Evolutionary conservation across 2,888 invertebrate genomes (phyloP).

Genomic region (Alcis repandata): DNA sequence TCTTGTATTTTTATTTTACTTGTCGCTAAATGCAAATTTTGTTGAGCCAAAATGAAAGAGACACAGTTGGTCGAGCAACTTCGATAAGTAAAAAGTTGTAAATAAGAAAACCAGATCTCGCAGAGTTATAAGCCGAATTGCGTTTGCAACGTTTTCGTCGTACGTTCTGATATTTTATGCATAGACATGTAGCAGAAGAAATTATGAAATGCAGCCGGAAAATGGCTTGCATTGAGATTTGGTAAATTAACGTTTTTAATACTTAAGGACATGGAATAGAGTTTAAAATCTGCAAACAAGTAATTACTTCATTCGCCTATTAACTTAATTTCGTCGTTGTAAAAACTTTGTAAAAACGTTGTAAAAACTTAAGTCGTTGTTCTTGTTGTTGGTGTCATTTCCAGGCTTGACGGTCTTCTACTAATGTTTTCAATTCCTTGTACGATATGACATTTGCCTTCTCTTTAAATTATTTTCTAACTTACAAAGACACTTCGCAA

Average conservation of each 20-base stretch:
- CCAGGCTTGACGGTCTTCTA: too few relatives aligned
- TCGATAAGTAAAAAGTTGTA: constrained; percentile 12
- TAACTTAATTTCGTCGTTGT: too few relatives aligned
- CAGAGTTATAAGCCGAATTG: constrained; percentile 15
- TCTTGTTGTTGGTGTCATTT: too few relatives aligned
- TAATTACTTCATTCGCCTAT: too few relatives aligned
- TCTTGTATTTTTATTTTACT: too few relatives aligned
- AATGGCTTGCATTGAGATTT: constrained; percentile 36
- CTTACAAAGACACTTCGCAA: too few relatives aligned
- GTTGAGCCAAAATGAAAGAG: background rate
- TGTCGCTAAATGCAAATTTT: background rate
- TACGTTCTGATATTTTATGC: constrained; percentile 55
- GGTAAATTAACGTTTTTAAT: background rate
- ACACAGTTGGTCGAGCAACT: constrained; percentile 7
- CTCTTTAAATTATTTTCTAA: too few relatives aligned
- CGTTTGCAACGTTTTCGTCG: constrained; percentile 47
- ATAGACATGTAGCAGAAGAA: constrained; percentile 50
- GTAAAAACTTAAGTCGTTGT: too few relatives aligned
- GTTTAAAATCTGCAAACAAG: too few relatives aligned
- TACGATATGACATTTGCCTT: too few relatives aligned
- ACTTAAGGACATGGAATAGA: background rate
- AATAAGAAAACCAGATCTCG: background rate
- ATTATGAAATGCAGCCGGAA: constrained; percentile 48
- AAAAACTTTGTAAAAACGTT: too few relatives aligned
- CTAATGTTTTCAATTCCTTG: too few relatives aligned